A percentile compares a stretch with the other conserved stretches of the same genome.
Conservation (phyloP, 2,113 vertebrate species). For the Crotalus helleri region DNA sequence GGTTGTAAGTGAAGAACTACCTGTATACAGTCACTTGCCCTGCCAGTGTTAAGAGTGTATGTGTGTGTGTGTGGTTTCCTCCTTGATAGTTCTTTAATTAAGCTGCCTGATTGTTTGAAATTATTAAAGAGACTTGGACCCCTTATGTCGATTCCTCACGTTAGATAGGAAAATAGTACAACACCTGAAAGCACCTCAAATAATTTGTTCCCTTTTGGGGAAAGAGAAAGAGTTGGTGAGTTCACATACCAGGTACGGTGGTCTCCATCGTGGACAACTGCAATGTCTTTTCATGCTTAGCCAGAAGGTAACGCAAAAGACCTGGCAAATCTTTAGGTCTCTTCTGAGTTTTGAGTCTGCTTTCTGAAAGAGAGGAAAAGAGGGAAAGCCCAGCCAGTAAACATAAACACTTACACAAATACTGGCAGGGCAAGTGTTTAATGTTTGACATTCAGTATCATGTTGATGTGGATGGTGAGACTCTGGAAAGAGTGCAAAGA, state of each 20-base stretch:
- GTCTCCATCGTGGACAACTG: background rate
- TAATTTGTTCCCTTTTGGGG: background rate
- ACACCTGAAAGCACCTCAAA: background rate
- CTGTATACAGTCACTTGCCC: background rate
- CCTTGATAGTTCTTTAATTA: background rate
- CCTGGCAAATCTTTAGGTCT: constrained; percentile 4
- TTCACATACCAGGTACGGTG: background rate
- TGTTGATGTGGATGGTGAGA: background rate
- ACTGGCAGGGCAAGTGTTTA: background rate
- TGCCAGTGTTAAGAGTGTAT: background rate
- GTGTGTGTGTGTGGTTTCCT: background rate
- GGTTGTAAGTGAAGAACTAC: background rate
- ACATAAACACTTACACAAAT: background rate
- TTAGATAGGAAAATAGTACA: background rate
- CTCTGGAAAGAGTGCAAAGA: background rate
- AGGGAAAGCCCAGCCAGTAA: background rate
- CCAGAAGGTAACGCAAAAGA: constrained; percentile 23
- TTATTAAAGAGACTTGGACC: background rate
- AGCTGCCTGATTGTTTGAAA: background rate
- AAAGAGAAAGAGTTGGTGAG: background rate
- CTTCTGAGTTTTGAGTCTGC: constrained; percentile 12
- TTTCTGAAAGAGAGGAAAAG: constrained; percentile 3
- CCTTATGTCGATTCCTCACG: background rate
- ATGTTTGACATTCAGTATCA: background rate
- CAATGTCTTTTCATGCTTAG: constrained; percentile 7